Base-by-base conservation (phyloP, 2,797 vertebrate genomes). In the Phataginus tricuspis region DNA sequence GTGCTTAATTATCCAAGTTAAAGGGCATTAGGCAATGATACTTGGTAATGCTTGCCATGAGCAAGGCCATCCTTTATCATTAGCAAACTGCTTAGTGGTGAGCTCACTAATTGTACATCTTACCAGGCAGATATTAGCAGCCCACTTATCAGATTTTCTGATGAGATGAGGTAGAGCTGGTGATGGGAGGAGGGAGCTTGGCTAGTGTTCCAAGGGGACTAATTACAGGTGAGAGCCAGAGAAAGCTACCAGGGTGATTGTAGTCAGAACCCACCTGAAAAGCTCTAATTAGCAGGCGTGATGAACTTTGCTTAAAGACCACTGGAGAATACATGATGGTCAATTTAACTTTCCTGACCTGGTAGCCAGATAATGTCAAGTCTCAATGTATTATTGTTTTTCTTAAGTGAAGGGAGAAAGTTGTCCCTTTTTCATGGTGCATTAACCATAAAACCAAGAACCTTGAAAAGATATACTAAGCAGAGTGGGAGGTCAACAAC, bases 251-350 rank as follows among this genome's bases (percentile, higher is more conserved):
- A 97, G 99, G 99, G 99, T 99, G 99, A 99, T 99, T 99, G 99
- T 98, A 99, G 99, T 99, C 98, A 98, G 98, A 99, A 98, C 98
- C 98, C 98, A 98, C 98, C 98, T 98, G 99, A 99, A 99, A 99
- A 98, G 98, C 97, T 98, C 99, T 99, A 99, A 99, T 99, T 99
- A 99, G 99, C 98, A 98, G 99, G 99, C 99, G 98, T 99, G 99
- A 99, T 99, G 98, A 99, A 98, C 99, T 99, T 99, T 99, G 99
- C 98, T 99, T 99, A 98, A 98, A 98, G 99, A 98, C 98, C 99
- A 78, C 98, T 97, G 96, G 99, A 99, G 99, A 99, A 97, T 87
- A 77, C 82, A 64, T 34, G 96, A 96, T 97, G 97, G 97, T 98
- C 97, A 98, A 97, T 99, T 99, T 99, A 99, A 98, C 96, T 98